Conservation (phyloP, 2,113 vertebrate species). For the Jacana jacana region DNA sequence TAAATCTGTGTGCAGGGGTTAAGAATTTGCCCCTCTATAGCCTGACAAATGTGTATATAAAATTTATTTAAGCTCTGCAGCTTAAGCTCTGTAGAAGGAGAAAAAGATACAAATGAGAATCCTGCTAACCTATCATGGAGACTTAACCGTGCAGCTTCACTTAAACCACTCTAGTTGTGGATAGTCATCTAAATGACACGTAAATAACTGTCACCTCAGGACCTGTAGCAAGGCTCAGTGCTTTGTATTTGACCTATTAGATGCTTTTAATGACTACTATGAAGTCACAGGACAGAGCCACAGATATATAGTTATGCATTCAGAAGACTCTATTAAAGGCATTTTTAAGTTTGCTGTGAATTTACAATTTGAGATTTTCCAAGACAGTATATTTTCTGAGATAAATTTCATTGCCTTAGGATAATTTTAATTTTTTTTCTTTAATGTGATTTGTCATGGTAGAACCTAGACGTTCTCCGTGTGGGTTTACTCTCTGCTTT, state of each 20-base stretch:
- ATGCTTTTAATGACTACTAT: neutral
- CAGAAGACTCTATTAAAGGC: conserved; percentile 3
- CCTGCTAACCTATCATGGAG: neutral
- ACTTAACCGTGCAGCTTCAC: neutral
- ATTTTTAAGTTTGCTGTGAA: conserved; percentile 16
- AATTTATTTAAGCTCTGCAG: neutral
- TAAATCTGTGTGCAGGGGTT: neutral
- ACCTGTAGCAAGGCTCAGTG: neutral
- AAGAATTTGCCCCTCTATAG: neutral
- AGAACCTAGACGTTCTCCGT: conserved; percentile 14
- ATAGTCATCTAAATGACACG: neutral
- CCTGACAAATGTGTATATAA: neutral
- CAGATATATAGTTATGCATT: neutral
- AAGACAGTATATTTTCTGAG: conserved; percentile 35
- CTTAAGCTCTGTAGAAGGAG: neutral
- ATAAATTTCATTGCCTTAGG: conserved; percentile 18
- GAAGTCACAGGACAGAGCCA: neutral
- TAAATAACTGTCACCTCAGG: neutral
- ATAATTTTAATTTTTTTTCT: neutral
- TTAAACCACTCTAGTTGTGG: neutral
- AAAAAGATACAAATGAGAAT: neutral
- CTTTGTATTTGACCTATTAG: neutral
- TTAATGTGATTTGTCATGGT: conserved; percentile 22
- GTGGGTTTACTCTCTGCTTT: conserved; percentile 3
- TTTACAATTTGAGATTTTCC: conserved; percentile 42